Evolutionary conservation across 2,113 vertebrate genomes (phyloP), one percentile per base, ranked within the genome.

Genomic region (Hydropotes inermis): DNA sequence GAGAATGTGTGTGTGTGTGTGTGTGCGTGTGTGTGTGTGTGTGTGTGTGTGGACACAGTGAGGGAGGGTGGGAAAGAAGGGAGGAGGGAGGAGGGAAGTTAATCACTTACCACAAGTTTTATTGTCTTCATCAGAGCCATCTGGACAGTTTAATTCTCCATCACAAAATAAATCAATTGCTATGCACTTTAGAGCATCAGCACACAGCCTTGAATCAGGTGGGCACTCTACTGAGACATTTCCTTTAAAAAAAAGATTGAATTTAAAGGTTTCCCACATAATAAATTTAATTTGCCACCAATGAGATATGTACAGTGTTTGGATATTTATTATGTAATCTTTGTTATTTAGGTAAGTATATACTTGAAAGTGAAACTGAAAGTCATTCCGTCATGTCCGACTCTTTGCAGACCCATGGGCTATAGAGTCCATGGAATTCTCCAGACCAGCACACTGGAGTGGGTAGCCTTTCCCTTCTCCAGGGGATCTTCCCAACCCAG

Each of bases 41-140:
- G 43, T 83, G 15, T n/a, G 2, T 76, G n/a, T 52, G 25, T 87
- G 43, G 64, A 4, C 7, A 17, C 9, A 76, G n/a, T 19, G 50
- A 93, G 4, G 7, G 16, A 85, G 57, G 21, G 86, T 27, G 61
- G 79, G 25, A 83, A 4, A 21, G 50, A 82, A 57, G 16, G 0
- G 19, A 21, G 2, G 5, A 43, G 5, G 64, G 47, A 50, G 4
- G 16, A 85, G 6, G 52, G 21, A 1, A 7, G 7, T 25, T 25
- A 5, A 52, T 47, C 28, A 97, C 99, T 99, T 99, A 99, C 99
- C 99, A 98, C 99, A 99, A 54, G 14, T 90, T 83, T 92, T 92
- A 87, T 82, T 95, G 67, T 97, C 97, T 98, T 99, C 99, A 96
- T 99, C 99, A n/a, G 99, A 99, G 83, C 98, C 98, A 96, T 99